Evolutionary conservation across 2,888 invertebrate genomes (phyloP), one percentile per base, ranked within the genome.

Genomic region (Lasioglossum malachurum): DNA sequence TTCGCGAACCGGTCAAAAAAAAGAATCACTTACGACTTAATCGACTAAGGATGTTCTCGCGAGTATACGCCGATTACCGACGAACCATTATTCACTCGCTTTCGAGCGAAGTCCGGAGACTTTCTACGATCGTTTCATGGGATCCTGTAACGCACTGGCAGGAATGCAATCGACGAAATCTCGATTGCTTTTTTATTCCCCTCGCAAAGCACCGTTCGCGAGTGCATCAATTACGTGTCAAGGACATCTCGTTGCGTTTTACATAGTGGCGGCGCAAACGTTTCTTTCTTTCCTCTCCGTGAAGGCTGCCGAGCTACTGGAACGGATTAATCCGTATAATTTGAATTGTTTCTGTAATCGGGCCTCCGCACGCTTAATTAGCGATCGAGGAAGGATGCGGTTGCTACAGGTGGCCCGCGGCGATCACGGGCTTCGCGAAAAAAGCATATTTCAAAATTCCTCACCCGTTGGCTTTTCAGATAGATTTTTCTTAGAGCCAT

Each of bases 291-390:
- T 81, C 44, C 73, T 76, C 74, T 86, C 74, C 41, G 49, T 75
- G 89, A 90, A 92, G 92, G 92, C 88, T 87, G 76, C 79, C 86
- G 88, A 84, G 83, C 82, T 81, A 84, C 82, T 91, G 93, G 92
- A 93, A 93, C 90, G 87, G 79, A 82, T 84, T 86, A 82, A 91
- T 91, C 87, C 83, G 88, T 89, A 86, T 88, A 89, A 90, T 90
- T 89, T 86, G 77, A 78, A 84, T 67, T 76, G 83, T 87, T 89
- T 88, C 78, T 87, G 84, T 84, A 88, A 87, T 88, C 88, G 88
- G 90, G 75, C 87, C 87, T 83, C 89, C 88, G 84, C 82, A 85
- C 57, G 83, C 75, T 82, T 90, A 91, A 93, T 91, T 91, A 88
- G 84, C 82, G 74, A 74, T 64, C 78, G 74, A 80, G 86, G 84